Percentiles rank a stretch among this genome's conserved stretches.
phyloP scores from a whole-genome alignment of 2,888 invertebrate species.

The Dolichopus griseipennis region DNA sequence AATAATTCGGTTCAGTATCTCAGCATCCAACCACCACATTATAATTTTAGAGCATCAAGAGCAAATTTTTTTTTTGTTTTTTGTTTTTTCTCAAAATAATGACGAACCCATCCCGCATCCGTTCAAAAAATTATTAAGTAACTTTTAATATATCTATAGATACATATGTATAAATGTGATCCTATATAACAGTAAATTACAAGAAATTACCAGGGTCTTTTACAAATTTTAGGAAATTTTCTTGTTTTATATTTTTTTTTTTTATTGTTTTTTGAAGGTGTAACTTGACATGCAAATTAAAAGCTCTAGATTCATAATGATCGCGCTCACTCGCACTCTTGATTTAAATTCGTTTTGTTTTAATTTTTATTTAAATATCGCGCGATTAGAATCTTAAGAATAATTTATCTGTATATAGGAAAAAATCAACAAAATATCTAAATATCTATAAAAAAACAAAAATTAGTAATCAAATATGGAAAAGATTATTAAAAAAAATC shows the following conservation, averaged over 20 bases:
- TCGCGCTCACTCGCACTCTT: background rate
- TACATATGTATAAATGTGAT: background rate
- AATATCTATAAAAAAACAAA: too few relatives aligned
- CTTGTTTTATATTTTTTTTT: background rate
- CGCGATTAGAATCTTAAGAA: background rate
- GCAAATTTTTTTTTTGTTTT: background rate
- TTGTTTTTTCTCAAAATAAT: background rate
- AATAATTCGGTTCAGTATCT: slow-evolving; percentile 1
- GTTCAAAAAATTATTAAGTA: background rate
- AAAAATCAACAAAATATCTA: too few relatives aligned
- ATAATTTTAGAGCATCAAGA: background rate
- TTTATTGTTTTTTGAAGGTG: background rate
- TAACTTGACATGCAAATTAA: slow-evolving; percentile 4
- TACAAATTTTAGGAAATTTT: slow-evolving; percentile 5
- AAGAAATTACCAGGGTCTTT: background rate
- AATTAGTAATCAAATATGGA: too few relatives aligned
- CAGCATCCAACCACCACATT: background rate
- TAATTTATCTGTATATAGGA: background rate
- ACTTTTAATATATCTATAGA: background rate
- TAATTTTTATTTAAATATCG: background rate
- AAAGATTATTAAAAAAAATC: background rate
- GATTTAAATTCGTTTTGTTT: background rate
- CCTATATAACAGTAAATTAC: background rate
- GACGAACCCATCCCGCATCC: slow-evolving; percentile 3
- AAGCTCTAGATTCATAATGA: background rate